These are phyloP conservation scores for Pitangus sulphuratus DNA, from an alignment of 2,797 vertebrate genomes.

Conservation along the genomic window DNA sequence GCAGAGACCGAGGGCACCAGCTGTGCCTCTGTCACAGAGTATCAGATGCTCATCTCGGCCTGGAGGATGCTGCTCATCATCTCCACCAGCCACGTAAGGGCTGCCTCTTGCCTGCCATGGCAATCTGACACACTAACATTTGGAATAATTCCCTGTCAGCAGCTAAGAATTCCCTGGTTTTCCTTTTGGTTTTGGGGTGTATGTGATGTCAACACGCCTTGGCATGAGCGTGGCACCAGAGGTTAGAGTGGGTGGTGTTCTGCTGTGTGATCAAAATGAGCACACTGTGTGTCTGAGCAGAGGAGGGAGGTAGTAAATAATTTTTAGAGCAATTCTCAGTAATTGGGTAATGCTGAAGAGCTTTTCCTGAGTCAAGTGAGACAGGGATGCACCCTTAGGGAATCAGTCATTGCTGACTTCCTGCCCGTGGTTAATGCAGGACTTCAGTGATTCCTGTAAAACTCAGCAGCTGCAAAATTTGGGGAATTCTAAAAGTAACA, in stretches of 20 bases:
- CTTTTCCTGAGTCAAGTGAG: neutral
- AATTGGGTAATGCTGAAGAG: neutral
- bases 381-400: neutral
- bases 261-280: neutral
- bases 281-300: neutral
- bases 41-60: slow-evolving; percentile 93
- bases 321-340: neutral
- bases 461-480: neutral
- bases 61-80: slow-evolving; percentile 95
- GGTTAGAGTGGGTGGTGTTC: neutral
- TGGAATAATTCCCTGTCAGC: neutral
- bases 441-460: neutral
- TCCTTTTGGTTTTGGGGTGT: neutral
- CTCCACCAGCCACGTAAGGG: slow-evolving; percentile 86
- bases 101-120: neutral
- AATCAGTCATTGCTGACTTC: neutral
- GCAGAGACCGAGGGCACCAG: slow-evolving; percentile 87
- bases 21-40: slow-evolving; percentile 83
- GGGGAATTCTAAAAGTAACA: neutral
- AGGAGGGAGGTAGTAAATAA: neutral
- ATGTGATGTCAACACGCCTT: neutral
- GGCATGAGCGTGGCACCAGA: fast-evolving
- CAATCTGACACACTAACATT: neutral
- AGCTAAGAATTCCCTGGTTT: neutral
- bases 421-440: neutral